Conservation (phyloP, 2,797 vertebrate genomes). For the Sebastes vulpes region DNA sequence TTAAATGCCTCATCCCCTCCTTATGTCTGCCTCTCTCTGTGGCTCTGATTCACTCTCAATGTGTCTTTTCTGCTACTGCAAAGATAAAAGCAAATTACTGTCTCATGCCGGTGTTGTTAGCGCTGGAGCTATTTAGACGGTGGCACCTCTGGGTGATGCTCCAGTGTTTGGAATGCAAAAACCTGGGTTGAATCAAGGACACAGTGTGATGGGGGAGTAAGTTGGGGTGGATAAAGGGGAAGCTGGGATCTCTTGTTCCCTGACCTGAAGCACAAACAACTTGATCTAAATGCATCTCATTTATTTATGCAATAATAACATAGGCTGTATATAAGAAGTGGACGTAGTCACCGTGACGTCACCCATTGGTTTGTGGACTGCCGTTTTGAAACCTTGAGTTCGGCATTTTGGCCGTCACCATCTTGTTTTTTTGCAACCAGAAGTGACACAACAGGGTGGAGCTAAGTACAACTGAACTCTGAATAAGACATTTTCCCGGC, state of each 20-base stretch:
- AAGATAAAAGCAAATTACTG: conserved; percentile 53
- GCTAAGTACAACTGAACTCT: fast-evolving
- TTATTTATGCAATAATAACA: neutral
- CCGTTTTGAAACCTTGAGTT: too few relatives aligned
- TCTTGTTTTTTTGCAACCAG: too few relatives aligned
- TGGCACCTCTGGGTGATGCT: conserved; percentile 30
- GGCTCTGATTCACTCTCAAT: neutral
- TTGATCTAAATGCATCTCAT: conserved; percentile 14
- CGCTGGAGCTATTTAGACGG: conserved; percentile 25
- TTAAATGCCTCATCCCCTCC: conserved; percentile 51
- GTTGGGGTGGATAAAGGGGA: neutral
- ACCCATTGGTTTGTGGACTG: too few relatives aligned
- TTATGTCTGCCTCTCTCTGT: conserved; percentile 7
- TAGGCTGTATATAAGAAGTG: too few relatives aligned
- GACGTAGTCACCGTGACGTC: too few relatives aligned
- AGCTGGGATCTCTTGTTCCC: conserved; percentile 8
- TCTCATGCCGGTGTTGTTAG: conserved; percentile 43
- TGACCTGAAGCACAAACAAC: conserved; percentile 18
- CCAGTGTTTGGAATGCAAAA: conserved; percentile 23
- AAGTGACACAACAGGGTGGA: too few relatives aligned
- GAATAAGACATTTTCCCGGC: too few relatives aligned
- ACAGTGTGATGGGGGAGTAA: neutral
- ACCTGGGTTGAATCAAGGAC: neutral
- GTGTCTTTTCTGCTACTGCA: conserved; percentile 15
- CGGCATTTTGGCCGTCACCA: too few relatives aligned